These are phyloP conservation scores for Neosilurus hyrtlii DNA, from an alignment of 2,797 vertebrate species.

Conservation along the genomic window DNA sequence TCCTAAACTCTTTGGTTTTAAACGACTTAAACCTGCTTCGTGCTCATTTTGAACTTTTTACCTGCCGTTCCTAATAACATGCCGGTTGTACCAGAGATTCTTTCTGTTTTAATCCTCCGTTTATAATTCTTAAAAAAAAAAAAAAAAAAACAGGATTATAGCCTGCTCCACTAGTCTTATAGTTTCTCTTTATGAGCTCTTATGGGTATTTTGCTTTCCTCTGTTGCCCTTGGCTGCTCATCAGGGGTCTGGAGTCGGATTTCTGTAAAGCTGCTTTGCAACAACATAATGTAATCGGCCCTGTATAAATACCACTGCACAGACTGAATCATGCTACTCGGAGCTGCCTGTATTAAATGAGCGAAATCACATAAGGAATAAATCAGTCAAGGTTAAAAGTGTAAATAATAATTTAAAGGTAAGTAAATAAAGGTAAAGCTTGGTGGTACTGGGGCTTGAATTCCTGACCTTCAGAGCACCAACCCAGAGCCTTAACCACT, in stretches of 20 bases:
- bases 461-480: too few species aligned
- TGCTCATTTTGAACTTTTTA: constrained; percentile 23
- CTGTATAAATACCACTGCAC: neutral
- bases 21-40: neutral
- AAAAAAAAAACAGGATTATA: constrained; percentile 16
- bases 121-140: neutral
- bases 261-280: constrained; percentile 27
- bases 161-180: neutral
- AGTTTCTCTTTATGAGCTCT: constrained; percentile 25
- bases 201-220: constrained; percentile 20
- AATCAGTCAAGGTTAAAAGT: neutral
- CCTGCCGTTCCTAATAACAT: neutral
- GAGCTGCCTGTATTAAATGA: constrained; percentile 5
- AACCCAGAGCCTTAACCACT: too few species aligned
- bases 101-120: constrained; percentile 16
- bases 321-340: constrained; percentile 5
- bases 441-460: too few species aligned
- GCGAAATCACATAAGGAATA: neutral
- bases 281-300: constrained; percentile 1
- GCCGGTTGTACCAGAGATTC: neutral
- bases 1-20: neutral
- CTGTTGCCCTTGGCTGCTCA: constrained; percentile 13
- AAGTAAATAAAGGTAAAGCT: neutral
- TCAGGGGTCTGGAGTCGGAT: constrained; percentile 6
- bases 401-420: neutral